Base-by-base conservation (phyloP, 1,140 invertebrate species). In the Heliconius congener region DNA sequence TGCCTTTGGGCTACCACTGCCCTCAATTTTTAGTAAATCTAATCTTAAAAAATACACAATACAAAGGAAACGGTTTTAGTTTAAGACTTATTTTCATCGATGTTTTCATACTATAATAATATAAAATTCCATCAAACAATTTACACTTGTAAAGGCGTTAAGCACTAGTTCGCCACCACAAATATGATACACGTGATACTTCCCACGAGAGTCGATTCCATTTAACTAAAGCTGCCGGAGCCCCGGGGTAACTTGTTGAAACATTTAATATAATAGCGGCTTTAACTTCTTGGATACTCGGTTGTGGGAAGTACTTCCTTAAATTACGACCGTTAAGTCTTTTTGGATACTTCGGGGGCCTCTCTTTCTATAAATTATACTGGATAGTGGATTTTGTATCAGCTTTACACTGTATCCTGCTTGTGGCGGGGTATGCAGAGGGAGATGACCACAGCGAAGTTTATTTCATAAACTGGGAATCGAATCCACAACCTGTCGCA, bases 211-310 rank as follows among this genome's bases (percentile, higher is more conserved):
- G 60, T 71, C 27, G 78, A 80, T 76, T 71, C 60, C 78, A 76
- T 73, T 74, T 80, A 80, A 72, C 78, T 80, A 80, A 80, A 80
- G 74, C 78, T 76, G 74, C 57, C 60, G 37, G 74, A 70, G 60
- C 60, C 42, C 70, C 42, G 42, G 18, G 27, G 46, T 66, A 72
- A 76, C 78, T 80, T 76, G 78, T 79, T 79, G 78, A 75, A 80
- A 76, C 66, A 60, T 76, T 76, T 74, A 76, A 80, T 78, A 78
- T 78, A 78, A 78, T 77, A 77, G 76, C 71, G 19, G 71, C 71
- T 71, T 73, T 78, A 73, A 78, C 71, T 78, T 78, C 71, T 60
- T 76, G 39, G 74, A 23, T 39, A 50, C 74, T 71, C 37, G 37
- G 50, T 46, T 23, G 42, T 76, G 70, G 42, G 74, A n/a, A 37